These are phyloP conservation scores for Molossus molossus DNA, from an alignment of 2,797 vertebrate genomes.

Conservation along the genomic window DNA sequence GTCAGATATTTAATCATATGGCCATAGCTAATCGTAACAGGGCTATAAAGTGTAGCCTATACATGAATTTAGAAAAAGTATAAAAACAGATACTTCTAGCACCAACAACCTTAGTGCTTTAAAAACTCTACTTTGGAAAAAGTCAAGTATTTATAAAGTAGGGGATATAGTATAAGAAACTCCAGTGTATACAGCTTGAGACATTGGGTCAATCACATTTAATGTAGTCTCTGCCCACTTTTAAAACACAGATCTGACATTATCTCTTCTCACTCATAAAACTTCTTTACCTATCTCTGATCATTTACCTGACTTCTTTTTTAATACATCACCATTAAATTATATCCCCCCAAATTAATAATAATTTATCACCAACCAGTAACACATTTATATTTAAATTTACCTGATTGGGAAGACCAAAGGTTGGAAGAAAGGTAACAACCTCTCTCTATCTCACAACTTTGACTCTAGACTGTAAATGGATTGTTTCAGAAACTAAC, in stretches of 20 bases:
- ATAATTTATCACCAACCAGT: neutral
- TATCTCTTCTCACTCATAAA: neutral
- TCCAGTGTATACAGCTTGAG: neutral
- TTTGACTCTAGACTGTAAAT: neutral
- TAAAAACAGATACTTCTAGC: neutral
- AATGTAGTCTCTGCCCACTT: neutral
- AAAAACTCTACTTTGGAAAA: neutral
- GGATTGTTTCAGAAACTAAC: neutral
- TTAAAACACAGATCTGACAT: neutral
- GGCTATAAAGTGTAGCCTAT: neutral
- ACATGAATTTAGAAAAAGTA: neutral
- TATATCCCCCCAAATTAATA: neutral
- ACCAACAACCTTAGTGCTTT: neutral
- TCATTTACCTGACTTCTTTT: neutral
- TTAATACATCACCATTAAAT: neutral
- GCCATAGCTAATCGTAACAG: neutral
- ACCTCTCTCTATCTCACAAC: neutral
- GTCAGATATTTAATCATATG: neutral
- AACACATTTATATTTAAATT: neutral
- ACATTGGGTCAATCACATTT: neutral
- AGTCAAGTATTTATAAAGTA: neutral
- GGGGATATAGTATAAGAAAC: neutral
- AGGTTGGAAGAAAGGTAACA: neutral
- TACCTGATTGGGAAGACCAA: neutral
- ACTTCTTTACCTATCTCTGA: neutral